These are phyloP conservation scores for Drosophila serrata DNA, from an alignment of 1,140 invertebrate genomes.

Conservation along the genomic window DNA sequence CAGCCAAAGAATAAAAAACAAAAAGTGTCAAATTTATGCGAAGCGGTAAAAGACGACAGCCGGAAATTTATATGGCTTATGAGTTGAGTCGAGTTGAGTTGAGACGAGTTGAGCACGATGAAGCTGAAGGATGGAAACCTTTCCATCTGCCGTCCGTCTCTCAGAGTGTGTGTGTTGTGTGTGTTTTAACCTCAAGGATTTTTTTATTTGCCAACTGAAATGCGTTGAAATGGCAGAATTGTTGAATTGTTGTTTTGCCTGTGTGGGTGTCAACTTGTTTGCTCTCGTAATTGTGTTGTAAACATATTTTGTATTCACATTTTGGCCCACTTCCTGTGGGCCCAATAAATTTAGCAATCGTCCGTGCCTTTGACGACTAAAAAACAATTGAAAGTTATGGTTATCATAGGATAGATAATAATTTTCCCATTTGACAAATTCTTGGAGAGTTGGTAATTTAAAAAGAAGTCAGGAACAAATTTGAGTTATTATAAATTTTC, in stretches of 20 bases:
- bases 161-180: slow-evolving; percentile 1
- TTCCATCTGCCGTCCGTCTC: slow-evolving; percentile 42
- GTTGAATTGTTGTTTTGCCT: slow-evolving; percentile 33
- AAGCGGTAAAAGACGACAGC: slow-evolving; percentile 67
- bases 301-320: slow-evolving; percentile 51
- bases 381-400: slow-evolving; percentile 16
- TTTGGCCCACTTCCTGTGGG: slow-evolving; percentile 22
- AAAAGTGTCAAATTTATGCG: slow-evolving; percentile 77
- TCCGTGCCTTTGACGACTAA: slow-evolving; percentile 8
- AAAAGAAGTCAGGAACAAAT: neutral
- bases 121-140: slow-evolving; percentile 33
- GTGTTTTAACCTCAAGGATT: slow-evolving; percentile 56
- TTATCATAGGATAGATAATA: slow-evolving; percentile 13
- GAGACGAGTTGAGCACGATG: slow-evolving; percentile 19
- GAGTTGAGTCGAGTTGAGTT: slow-evolving; percentile 33
- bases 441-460: neutral
- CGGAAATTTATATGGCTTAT: slow-evolving; percentile 76
- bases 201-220: slow-evolving; percentile 61
- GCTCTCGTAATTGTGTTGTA: slow-evolving; percentile 57
- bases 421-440: slow-evolving; percentile 6
- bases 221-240: slow-evolving; percentile 47
- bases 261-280: slow-evolving; percentile 56
- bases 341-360: slow-evolving; percentile 21
- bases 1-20: slow-evolving; percentile 35
- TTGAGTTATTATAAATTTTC: neutral